A percentile compares a stretch with the other conserved stretches of the same genome.
phyloP scores from a whole-genome alignment of 2,113 vertebrate genomes.

The Aspidoscelis tigris region DNA sequence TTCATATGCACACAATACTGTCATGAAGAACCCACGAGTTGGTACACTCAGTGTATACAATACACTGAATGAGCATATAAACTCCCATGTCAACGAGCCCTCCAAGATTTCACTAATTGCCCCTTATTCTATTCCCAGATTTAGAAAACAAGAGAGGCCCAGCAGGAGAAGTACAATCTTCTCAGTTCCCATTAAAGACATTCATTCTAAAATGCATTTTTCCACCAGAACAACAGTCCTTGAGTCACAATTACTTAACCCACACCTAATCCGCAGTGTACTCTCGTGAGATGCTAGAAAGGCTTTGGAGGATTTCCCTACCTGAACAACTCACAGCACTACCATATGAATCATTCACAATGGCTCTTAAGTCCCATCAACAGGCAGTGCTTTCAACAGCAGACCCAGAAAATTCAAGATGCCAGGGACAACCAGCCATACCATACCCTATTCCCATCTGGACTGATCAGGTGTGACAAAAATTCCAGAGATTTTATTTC shows the following conservation, averaged over 20 bases:
- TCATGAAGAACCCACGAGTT: not conserved
- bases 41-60: not conserved
- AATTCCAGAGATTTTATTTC: too few species aligned
- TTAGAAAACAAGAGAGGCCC: not conserved
- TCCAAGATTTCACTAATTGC: not conserved
- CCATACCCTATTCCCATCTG: too few species aligned
- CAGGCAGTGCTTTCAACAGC: too few species aligned
- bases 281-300: too few species aligned
- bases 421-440: too few species aligned
- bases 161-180: not conserved
- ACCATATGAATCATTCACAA: too few species aligned
- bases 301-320: too few species aligned
- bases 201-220: not conserved
- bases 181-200: not conserved
- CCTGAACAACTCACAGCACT: too few species aligned
- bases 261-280: not conserved
- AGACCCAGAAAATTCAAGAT: too few species aligned
- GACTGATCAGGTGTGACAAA: too few species aligned
- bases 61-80: not conserved
- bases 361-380: too few species aligned
- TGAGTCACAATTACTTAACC: not conserved
- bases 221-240: not conserved
- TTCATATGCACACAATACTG: not conserved
- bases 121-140: not conserved
- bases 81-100: not conserved